Evolutionary conservation across 1,140 invertebrate genomes (phyloP).

Genomic region (Papilio xuthus): DNA sequence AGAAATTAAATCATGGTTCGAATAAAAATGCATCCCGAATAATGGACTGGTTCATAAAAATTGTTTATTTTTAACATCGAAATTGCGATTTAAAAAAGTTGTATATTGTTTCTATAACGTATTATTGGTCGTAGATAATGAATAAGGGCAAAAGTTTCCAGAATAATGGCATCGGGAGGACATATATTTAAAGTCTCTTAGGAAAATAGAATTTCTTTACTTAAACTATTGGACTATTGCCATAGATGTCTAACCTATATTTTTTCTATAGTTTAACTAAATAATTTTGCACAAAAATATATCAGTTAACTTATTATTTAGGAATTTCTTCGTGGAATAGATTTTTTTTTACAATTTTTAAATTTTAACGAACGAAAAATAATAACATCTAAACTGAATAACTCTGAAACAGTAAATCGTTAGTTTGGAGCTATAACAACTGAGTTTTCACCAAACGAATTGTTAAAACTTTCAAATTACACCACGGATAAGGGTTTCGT

Average conservation of each 20-base stretch:
- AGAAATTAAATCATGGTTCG: conserved; percentile 20
- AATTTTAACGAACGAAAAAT: background rate
- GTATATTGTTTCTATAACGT: background rate
- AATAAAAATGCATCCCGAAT: conserved; percentile 34
- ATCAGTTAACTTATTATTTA: background rate
- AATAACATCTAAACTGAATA: background rate
- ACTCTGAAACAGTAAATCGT: background rate
- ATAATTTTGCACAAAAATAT: background rate
- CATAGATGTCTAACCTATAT: background rate
- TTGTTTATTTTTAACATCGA: conserved; percentile 22
- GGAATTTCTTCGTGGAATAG: too few relatives aligned
- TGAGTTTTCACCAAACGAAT: background rate
- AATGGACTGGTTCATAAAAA: conserved; percentile 26
- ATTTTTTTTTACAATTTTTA: background rate
- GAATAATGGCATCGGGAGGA: conserved; percentile 21
- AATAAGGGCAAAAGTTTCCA: conserved; percentile 28
- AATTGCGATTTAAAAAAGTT: conserved; percentile 15
- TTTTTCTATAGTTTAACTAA: background rate
- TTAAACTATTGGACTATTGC: conserved; percentile 29
- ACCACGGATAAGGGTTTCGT: background rate
- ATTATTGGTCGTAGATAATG: conserved; percentile 27
- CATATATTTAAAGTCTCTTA: background rate
- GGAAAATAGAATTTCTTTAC: conserved; percentile 20
- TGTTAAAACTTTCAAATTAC: conserved; percentile 16
- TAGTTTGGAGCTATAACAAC: background rate